Base-by-base conservation (phyloP, 23 tunicate species). In the Corella eumyota region DNA sequence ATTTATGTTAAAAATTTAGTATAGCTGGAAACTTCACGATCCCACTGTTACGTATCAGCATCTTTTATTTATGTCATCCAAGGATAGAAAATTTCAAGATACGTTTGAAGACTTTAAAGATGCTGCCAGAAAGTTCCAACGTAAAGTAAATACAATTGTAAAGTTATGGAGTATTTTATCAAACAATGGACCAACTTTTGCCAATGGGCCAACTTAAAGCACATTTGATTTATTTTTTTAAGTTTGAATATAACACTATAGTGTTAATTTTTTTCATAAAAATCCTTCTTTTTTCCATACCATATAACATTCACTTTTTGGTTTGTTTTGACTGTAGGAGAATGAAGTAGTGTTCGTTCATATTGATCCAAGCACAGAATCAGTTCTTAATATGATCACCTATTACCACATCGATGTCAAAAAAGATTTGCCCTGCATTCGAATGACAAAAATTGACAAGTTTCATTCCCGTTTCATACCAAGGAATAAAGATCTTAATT, bases 351-450 rank as follows among this genome's bases (percentile, higher is more conserved):
- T 69, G 0, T 88, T 88, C 38, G 50, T 88, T 36, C 74, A 88
- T 62, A 81, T 70, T 17, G 88, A 88, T 47, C 27, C 83, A 46
- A 46, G 71, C 37, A 60, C 45, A 19, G 48, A 54, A 2, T 46
- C 67, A 28, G 40, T 35, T n/a, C 37, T 32, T 19, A 30, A 36
- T n/a, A 60, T 67, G 55, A 48, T 74, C 25, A 50, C 32, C 1
- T 78, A 62, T 55, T 88, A 69, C 45, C 87, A 88, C 77, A 69
- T 88, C 23, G 96, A 88, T 27, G 46, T 49, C 3, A 62, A 72
- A 9, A 78, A 73, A 58, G 96, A 88, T 62, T 6, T 88, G 7
- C 96, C 96, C 6, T 88, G 96, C 66, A 73, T 57, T 58, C 63
- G 96, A 9, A 88, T 88, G 63, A 68, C 88, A 4, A 72, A 68